Conservation (phyloP, 2,888 invertebrate species). For the Drepana falcataria region DNA sequence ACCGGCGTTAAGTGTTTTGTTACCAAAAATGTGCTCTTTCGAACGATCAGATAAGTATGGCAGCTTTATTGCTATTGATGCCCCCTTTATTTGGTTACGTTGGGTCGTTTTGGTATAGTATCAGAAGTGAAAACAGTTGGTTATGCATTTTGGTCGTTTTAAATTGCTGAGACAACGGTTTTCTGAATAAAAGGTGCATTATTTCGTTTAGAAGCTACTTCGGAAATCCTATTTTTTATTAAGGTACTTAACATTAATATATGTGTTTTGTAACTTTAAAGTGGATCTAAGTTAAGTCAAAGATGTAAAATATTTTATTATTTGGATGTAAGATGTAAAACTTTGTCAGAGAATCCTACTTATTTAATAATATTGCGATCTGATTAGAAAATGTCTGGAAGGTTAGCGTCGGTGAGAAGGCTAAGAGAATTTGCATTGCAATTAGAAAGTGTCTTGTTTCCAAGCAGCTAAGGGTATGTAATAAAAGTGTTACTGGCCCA, state of each 20-base stretch:
- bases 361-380: not conserved
- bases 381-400: constrained; percentile 4
- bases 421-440: constrained; percentile 37
- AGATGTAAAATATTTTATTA: too few relatives aligned
- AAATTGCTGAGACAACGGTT: too few relatives aligned
- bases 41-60: constrained; percentile 1
- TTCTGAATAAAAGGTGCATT: too few relatives aligned
- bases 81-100: constrained; percentile 21
- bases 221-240: too few relatives aligned
- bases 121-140: constrained; percentile 52
- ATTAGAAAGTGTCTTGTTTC: constrained; percentile 56
- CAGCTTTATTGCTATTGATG: constrained; percentile 6
- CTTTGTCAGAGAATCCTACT: too few relatives aligned
- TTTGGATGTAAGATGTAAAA: too few relatives aligned
- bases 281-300: too few relatives aligned
- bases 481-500: constrained; percentile 58
- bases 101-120: constrained; percentile 33
- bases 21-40: constrained; percentile 8
- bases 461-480: constrained; percentile 48
- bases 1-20: not conserved
- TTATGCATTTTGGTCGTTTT: constrained; percentile 31
- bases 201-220: too few relatives aligned
- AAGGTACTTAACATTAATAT: too few relatives aligned
- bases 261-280: too few relatives aligned
- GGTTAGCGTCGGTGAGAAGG: constrained; percentile 12